Evolutionary conservation across 2,888 invertebrate species (phyloP), one percentile per base, ranked within the genome.

Genomic region (Horisme vitalbata): DNA sequence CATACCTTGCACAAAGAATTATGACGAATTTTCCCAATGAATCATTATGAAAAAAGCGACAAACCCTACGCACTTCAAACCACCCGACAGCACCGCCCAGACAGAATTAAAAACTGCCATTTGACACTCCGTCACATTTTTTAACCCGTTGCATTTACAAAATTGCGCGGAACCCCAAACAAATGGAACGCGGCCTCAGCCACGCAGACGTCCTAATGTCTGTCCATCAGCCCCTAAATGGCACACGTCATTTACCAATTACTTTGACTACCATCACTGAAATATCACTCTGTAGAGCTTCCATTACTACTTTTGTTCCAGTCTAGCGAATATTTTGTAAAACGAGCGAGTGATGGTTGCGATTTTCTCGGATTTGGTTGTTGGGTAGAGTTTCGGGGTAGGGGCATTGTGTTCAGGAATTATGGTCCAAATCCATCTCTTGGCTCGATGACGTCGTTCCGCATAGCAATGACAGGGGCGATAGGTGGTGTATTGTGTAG

Each of bases 391-490:
- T 36, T 27, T 55, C 34, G 33, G 62, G 56, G 73, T 84, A 44
- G 28, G 37, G 43, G 72, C 57, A 62, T 69, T 71, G 76, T 74
- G 74, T 83, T 68, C 84, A 80, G 83, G 77, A 86, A 86, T 87
- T 84, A 88, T 87, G 77, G 84, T 74, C 71, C 69, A 75, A 83
- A 87, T 87, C 83, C 84, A 86, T 88, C 87, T 86, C 84, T 78
- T 77, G 68, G 62, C 72, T 68, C 75, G 82, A 88, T 85, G 86
- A 86, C 83, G 82, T 85, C 85, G 82, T 86, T 85, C 74, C 75
- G 71, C 78, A 80, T 83, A 72, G 75, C 82, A 84, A 84, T 83
- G 86, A 83, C 84, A 77, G 52, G 71, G 79, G 74, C 68, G 79
- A 86, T 82, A 84, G 83, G 82, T 44, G 32, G 35, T 44, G 39